Conservation (phyloP, 2,797 vertebrate species). For the Pantherophis alleghaniensis region DNA sequence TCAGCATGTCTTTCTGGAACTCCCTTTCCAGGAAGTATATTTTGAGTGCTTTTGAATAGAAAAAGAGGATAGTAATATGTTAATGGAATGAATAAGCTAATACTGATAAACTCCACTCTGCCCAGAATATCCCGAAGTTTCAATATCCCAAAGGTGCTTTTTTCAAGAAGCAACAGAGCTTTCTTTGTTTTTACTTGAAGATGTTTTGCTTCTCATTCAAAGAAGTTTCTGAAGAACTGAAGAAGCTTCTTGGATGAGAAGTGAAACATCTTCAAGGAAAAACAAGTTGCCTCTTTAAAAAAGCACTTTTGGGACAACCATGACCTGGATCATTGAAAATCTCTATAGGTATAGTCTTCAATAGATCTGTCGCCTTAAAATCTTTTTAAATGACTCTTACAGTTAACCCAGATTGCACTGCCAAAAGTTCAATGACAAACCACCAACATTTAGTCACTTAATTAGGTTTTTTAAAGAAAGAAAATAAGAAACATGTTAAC, state of each 20-base stretch:
- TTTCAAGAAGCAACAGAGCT: background rate
- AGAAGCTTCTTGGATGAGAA: no score
- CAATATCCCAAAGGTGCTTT: background rate
- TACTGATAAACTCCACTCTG: background rate
- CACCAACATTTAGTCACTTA: background rate
- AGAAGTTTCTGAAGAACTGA: no score
- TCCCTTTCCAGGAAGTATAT: background rate
- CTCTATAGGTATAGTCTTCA: background rate
- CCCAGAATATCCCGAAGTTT: background rate
- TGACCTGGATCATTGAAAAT: no score
- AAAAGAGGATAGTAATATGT: background rate
- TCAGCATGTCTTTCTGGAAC: background rate
- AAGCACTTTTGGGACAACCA: no score
- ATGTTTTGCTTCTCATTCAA: no score
- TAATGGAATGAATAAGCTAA: background rate
- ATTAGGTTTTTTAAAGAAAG: background rate
- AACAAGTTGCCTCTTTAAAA: no score
- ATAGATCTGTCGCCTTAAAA: background rate
- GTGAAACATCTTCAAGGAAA: no score
- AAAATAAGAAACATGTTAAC: background rate
- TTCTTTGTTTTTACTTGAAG: no score
- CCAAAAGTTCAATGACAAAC: background rate
- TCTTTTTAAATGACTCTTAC: background rate
- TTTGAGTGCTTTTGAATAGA: background rate
- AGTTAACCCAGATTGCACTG: background rate